phyloP scores from a whole-genome alignment of 2,113 vertebrate genomes.

The Microtus pennsylvanicus region DNA sequence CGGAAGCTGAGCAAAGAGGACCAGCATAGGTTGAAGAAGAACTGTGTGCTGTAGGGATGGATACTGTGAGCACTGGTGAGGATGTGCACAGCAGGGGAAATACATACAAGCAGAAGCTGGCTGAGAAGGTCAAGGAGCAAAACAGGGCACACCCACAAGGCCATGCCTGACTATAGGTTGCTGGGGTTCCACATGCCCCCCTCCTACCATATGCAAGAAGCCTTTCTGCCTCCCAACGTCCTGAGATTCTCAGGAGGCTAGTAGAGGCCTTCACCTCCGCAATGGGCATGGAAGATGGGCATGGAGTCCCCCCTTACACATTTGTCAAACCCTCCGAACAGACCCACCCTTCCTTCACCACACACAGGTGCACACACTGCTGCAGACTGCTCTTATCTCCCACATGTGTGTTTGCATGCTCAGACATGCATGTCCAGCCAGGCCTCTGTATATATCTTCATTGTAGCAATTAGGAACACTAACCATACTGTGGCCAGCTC shows the following conservation, averaged over 20 bases:
- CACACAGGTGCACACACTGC: background rate
- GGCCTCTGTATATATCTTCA: constrained; percentile 79
- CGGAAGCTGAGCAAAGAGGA: no score
- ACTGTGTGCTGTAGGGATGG: background rate
- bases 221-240: background rate
- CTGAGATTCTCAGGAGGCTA: background rate
- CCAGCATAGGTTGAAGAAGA: background rate
- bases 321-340: background rate
- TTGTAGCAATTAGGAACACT: constrained; percentile 80
- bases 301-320: background rate
- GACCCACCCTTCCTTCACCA: background rate
- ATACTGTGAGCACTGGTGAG: no score
- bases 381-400: rapidly evolving
- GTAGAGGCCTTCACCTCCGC: background rate
- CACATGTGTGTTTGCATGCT: rapidly evolving
- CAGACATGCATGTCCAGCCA: background rate
- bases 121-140: background rate
- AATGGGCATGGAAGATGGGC: background rate
- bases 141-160: background rate
- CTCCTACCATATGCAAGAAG: background rate
- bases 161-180: no score
- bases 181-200: background rate
- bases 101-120: background rate
- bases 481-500: constrained; percentile 80
- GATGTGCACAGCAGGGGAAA: background rate